Percentiles rank a stretch among this genome's conserved stretches.
Evolutionary conservation across 2,797 vertebrate genomes (phyloP).

Genomic region (Setipinna tenuifilis): DNA sequence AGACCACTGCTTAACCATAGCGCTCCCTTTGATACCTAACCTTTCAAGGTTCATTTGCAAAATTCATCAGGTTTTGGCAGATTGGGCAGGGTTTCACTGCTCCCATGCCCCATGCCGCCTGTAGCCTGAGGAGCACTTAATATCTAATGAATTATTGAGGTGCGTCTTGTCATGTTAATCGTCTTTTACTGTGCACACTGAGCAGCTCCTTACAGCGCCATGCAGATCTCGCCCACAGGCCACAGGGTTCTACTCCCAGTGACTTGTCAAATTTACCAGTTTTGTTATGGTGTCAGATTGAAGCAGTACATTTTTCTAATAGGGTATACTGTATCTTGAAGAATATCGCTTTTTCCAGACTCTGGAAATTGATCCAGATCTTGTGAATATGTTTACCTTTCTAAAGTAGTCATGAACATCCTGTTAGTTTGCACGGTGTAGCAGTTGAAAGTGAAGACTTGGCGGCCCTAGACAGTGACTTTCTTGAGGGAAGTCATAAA

Average conservation of each 20-base stretch:
- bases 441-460: background rate
- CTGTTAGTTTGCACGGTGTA: background rate
- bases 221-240: constrained; percentile 17
- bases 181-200: constrained; percentile 54
- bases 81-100: constrained; percentile 67
- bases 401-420: background rate
- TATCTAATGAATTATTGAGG: constrained; percentile 72
- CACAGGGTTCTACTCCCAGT: background rate
- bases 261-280: background rate
- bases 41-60: constrained; percentile 64
- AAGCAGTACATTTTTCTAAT: background rate
- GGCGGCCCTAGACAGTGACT: background rate
- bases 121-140: constrained; percentile 60
- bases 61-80: constrained; percentile 63
- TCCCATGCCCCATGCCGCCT: constrained; percentile 57
- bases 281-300: background rate
- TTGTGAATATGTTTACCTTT: background rate
- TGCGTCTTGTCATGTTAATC: constrained; percentile 68
- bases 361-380: too few species aligned
- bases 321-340: background rate
- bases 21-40: constrained; percentile 36
- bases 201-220: background rate
- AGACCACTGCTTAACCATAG: background rate
- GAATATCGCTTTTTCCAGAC: background rate
- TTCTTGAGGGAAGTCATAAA: background rate